Percentiles rank a stretch among this genome's conserved stretches.
phyloP scores from a whole-genome alignment of 2,797 vertebrate genomes.

The Margarornis squamiger region DNA sequence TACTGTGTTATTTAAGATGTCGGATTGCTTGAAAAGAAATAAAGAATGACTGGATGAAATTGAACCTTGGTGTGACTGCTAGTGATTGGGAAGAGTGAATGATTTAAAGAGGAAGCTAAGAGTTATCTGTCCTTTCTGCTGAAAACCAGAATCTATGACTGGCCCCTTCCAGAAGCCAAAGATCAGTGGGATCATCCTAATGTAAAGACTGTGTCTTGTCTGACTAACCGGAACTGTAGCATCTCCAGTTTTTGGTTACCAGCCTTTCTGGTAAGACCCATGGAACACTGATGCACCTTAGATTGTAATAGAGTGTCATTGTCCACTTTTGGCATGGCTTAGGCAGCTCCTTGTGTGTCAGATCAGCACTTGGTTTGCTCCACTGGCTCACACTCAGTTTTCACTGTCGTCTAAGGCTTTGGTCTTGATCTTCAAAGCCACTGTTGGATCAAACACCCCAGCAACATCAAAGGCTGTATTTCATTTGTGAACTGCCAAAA shows the following conservation, averaged over 20 bases:
- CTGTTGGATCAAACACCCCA: neutral
- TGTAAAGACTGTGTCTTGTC: neutral
- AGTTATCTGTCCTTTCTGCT: neutral
- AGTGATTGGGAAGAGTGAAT: neutral
- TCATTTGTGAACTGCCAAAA: neutral
- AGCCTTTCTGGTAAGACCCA: neutral
- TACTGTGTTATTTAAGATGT: neutral
- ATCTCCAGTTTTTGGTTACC: neutral
- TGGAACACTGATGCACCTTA: neutral
- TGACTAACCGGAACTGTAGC: neutral
- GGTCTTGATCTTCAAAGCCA: slow-evolving; percentile 27
- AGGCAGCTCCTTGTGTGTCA: neutral
- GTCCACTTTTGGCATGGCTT: neutral
- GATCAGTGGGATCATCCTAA: neutral
- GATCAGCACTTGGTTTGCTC: neutral
- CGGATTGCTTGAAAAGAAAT: neutral
- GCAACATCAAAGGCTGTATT: neutral
- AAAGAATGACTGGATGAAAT: neutral
- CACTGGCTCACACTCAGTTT: neutral
- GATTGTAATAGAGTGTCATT: neutral
- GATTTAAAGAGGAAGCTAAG: neutral
- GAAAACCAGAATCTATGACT: neutral
- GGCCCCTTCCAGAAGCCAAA: neutral
- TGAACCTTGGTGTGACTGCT: neutral
- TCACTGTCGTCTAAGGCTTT: neutral